Conservation (phyloP, 1,140 invertebrate species). For the Carposina sasakii region DNA sequence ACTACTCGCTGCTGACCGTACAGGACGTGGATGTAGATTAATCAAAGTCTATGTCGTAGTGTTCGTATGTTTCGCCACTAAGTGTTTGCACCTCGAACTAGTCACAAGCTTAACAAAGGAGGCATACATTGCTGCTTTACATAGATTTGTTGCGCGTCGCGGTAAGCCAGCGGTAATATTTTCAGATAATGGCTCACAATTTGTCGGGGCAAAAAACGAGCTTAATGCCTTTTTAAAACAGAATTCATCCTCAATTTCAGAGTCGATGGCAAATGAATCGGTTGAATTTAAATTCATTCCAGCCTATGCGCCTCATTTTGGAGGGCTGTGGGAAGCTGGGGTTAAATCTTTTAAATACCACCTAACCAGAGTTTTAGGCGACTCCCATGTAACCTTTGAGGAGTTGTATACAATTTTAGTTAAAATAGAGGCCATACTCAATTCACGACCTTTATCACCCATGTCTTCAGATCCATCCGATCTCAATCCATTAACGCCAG, state of each 20-base stretch:
- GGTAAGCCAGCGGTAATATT: slow-evolving; percentile 22
- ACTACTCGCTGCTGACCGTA: slow-evolving; percentile 18
- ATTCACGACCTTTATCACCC: slow-evolving; percentile 16
- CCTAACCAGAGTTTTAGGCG: slow-evolving; percentile 16
- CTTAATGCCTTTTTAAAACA: neutral
- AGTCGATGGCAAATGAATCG: neutral
- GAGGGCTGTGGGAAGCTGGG: slow-evolving; percentile 25
- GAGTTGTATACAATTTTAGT: slow-evolving; percentile 29
- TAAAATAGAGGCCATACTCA: slow-evolving; percentile 32
- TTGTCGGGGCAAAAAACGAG: slow-evolving; percentile 15
- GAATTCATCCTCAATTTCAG: neutral
- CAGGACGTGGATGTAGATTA: slow-evolving; percentile 18
- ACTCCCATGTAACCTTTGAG: slow-evolving; percentile 23
- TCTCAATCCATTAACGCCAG: slow-evolving; percentile 24
- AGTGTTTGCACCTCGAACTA: slow-evolving; percentile 55
- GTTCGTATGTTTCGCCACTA: slow-evolving; percentile 48
- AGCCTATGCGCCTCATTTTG: slow-evolving; percentile 17
- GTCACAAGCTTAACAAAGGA: slow-evolving; percentile 40
- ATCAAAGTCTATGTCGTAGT: slow-evolving; percentile 45
- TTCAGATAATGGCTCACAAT: slow-evolving; percentile 36
- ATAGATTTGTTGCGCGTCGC: slow-evolving; percentile 32
- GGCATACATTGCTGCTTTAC: slow-evolving; percentile 30
- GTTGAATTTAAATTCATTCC: slow-evolving; percentile 10
- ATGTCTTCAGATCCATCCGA: slow-evolving; percentile 25
- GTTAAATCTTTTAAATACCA: slow-evolving; percentile 26